phyloP scores from a whole-genome alignment of 2,797 vertebrate genomes.

The Gadopsis bispinosus region DNA sequence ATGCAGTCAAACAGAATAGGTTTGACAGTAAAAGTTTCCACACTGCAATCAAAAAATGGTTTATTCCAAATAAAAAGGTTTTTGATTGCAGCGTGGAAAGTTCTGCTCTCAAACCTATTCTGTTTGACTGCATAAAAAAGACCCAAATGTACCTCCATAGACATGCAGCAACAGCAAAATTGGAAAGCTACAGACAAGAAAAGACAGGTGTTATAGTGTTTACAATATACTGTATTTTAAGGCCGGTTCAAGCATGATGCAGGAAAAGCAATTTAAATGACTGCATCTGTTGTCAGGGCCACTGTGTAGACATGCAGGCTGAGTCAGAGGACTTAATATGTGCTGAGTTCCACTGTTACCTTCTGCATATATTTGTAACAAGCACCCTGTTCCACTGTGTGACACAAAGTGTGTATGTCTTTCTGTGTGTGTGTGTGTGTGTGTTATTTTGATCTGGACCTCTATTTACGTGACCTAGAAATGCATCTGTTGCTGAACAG shows the following conservation, averaged over 20 bases:
- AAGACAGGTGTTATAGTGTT: conserved; percentile 16
- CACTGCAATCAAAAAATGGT: no score
- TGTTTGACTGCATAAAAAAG: no score
- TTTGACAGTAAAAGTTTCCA: no score
- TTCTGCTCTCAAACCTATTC: no score
- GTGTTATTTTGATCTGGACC: conserved; percentile 19
- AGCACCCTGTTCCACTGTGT: conserved; percentile 12
- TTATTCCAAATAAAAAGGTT: no score
- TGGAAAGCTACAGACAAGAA: conserved; percentile 20
- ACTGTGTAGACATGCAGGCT: conserved; percentile 39
- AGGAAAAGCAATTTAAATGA: conserved; percentile 42
- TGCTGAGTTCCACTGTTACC: conserved; percentile 25
- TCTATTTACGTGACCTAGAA: conserved; percentile 56
- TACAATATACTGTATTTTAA: conserved; percentile 26
- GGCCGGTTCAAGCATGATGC: conserved; percentile 24
- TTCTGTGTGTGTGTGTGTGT: not conserved
- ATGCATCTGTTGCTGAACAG: conserved; percentile 47
- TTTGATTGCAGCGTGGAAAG: no score
- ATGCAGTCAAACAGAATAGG: no score
- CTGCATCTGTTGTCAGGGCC: conserved; percentile 45
- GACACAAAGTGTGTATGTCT: not conserved
- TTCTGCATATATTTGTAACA: conserved; percentile 50
- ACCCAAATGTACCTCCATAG: no score
- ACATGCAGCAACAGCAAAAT: not conserved
- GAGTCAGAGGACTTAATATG: conserved; percentile 48